Conservation (phyloP, 2,888 invertebrate species). For the Tachina lurida region DNA sequence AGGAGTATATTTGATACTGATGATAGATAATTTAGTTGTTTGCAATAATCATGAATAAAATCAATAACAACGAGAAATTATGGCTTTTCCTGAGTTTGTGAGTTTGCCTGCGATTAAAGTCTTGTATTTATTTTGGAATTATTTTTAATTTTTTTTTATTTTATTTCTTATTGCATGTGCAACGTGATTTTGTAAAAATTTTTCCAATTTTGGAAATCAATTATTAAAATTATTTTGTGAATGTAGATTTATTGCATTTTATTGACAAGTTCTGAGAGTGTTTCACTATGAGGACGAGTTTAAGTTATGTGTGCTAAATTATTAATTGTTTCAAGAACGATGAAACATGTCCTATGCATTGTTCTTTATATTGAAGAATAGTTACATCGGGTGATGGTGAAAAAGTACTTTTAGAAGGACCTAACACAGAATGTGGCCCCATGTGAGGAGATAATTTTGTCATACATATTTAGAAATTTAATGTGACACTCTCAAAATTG, state of each 20-base stretch:
- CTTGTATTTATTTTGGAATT: slow-evolving; percentile 32
- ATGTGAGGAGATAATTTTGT: too few relatives aligned
- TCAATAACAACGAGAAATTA: slow-evolving; percentile 48
- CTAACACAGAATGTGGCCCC: too few relatives aligned
- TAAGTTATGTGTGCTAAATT: too few relatives aligned
- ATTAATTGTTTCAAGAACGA: too few relatives aligned
- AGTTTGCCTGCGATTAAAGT: slow-evolving; percentile 21
- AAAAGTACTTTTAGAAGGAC: too few relatives aligned
- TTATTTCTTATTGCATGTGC: slow-evolving; percentile 42
- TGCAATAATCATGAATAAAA: slow-evolving; percentile 40
- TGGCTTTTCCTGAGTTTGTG: slow-evolving; percentile 36
- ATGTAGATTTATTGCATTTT: slow-evolving; percentile 27
- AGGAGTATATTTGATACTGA: slow-evolving; percentile 48
- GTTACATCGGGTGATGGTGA: too few relatives aligned
- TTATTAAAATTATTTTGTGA: slow-evolving; percentile 16
- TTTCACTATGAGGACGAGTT: too few relatives aligned
- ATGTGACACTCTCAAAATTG: too few relatives aligned
- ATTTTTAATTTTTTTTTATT: slow-evolving; percentile 2
- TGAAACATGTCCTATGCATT: too few relatives aligned
- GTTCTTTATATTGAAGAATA: too few relatives aligned
- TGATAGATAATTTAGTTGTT: slow-evolving; percentile 63
- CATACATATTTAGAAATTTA: too few relatives aligned
- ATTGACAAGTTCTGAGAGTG: background rate
- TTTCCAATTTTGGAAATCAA: slow-evolving; percentile 71
- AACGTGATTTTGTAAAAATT: slow-evolving; percentile 73